These are phyloP conservation scores for Palloptera scutellata DNA, from an alignment of 2,888 invertebrate species.

Conservation along the genomic window DNA sequence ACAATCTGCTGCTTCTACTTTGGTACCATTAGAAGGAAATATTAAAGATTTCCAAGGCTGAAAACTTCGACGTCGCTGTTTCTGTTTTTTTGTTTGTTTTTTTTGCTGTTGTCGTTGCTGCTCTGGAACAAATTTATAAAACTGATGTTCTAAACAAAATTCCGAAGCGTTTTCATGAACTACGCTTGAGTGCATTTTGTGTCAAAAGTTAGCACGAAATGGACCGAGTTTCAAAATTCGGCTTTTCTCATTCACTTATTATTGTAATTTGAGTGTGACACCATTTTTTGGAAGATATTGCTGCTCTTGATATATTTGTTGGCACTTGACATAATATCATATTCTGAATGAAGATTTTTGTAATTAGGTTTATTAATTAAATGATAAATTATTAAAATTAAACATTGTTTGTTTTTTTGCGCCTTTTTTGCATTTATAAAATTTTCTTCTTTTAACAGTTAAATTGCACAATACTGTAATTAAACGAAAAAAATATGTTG, in stretches of 20 bases:
- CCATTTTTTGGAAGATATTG: slow-evolving; percentile 14
- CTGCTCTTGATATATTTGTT: slow-evolving; percentile 19
- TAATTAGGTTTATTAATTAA: slow-evolving; percentile 8
- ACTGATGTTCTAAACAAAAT: slow-evolving; percentile 21
- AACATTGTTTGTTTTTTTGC: slow-evolving; percentile 34
- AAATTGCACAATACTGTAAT: slow-evolving; percentile 35
- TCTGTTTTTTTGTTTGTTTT: slow-evolving; percentile 16
- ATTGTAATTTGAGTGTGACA: slow-evolving; percentile 6
- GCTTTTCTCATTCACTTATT: slow-evolving; percentile 13
- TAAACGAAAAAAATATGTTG: slow-evolving; percentile 20
- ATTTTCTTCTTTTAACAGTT: slow-evolving; percentile 23
- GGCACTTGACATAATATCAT: slow-evolving; percentile 18
- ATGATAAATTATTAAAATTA: slow-evolving; percentile 11
- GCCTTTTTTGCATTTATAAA: slow-evolving; percentile 33
- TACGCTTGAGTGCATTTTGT: slow-evolving; percentile 59
- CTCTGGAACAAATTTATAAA: slow-evolving; percentile 28
- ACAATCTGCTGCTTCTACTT: slow-evolving; percentile 22
- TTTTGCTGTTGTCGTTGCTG: slow-evolving; percentile 38
- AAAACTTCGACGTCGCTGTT: slow-evolving; percentile 37
- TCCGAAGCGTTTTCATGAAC: slow-evolving; percentile 42
- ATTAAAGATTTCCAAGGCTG: slow-evolving; percentile 36
- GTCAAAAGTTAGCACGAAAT: slow-evolving; percentile 37
- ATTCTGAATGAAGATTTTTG: background rate
- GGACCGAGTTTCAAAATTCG: slow-evolving; percentile 18
- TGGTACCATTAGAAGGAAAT: slow-evolving; percentile 31